Evolutionary conservation across 2,888 invertebrate species (phyloP), one percentile per base, ranked within the genome.

Genomic region (Adelognathus sp.): DNA sequence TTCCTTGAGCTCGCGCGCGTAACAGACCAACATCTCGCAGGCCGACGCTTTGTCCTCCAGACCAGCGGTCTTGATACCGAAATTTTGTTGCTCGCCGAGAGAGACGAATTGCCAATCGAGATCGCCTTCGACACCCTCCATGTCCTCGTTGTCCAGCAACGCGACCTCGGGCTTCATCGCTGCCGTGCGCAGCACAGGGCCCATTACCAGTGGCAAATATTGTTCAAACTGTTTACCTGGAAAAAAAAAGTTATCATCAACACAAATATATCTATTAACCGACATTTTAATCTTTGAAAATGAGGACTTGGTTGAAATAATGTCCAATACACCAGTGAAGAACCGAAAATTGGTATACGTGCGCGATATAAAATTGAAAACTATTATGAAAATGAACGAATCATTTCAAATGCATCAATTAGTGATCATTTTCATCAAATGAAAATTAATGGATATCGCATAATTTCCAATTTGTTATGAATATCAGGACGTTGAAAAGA

Each of bases 41-140:
- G 98, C 98, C 1, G 97, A 97, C 0, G 98, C 97, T 90, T 98
- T 99, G 91, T 99, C 98, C 92, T 99, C 98, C 72, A 98, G 93
- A 82, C 98, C 96, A 63, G 97, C 96, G 58, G 98, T 98, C 88
- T 97, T 95, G 80, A 98, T 97, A 77, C 98, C 98, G 89, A 98
- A 98, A 91, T 97, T 98, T 91, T 98, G 98, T 91, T 98, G 97
- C 89, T 98, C 98, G 14, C 98, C 98, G 2, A 98, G 93, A 2
- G 97, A 96, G 50, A 98, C 97, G 92, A 98, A 98, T 89, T 98
- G 97, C 98, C 98, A 98, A 88, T 98, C 98, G 9, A 96, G 94
- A 89, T 97, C 97, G 31, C 95, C 95, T 87, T 97, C 97, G 64
- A 97, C 94, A 44, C 95, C 95, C 89, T 97, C 95, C 92, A 96